Base-by-base conservation (phyloP, 1,140 invertebrate genomes). In the Drosophila truncata region DNA sequence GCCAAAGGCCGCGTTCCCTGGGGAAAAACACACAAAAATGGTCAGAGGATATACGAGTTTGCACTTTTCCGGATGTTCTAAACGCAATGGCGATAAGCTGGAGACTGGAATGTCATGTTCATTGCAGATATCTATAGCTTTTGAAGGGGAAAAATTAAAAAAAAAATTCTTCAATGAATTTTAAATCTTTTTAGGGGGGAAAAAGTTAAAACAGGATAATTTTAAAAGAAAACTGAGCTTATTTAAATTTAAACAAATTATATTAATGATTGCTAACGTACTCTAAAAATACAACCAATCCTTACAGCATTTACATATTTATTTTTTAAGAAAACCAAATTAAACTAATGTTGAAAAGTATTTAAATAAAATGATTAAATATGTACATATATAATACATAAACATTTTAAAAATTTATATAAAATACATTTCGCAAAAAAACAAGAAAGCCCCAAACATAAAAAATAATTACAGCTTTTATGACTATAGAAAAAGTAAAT, bases 1-100 rank as follows among this genome's bases (percentile, higher is more conserved):
- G 62, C 57, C 63, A 69, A 69, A 67, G 49, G 75, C 47, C 64
- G 66, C 31, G 52, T 47, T 58, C 44, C 49, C 72, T 23, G 16
- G 14, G 46, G 49, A 54, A 54, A 25, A 37, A 41, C 37, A 41
- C 37, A 54, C 27, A 59, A 42, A 42, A 52, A 54, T 66, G 62
- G 62, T 59, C 54, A 66, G 18, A 27, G 62, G 31, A 49, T 72
- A 71, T 59, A 59, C 42, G 65, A 70, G 52, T 31, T 58, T 39
- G 14, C 31, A 47, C 41, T 57, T 18, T 8, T 11, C 41, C 50
- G 49, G 37, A 70, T 58, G 49, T 39, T 54, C 37, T 70, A 71
- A 57, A 35, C 64, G 25, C 49, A 44, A 1, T 3, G 6, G 39
- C 20, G 67, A 71, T 71, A 70, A 57, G 41, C 31, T 11, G 29